Conservation (phyloP, 2,113 vertebrate species). For the Eurystomus gularis region DNA sequence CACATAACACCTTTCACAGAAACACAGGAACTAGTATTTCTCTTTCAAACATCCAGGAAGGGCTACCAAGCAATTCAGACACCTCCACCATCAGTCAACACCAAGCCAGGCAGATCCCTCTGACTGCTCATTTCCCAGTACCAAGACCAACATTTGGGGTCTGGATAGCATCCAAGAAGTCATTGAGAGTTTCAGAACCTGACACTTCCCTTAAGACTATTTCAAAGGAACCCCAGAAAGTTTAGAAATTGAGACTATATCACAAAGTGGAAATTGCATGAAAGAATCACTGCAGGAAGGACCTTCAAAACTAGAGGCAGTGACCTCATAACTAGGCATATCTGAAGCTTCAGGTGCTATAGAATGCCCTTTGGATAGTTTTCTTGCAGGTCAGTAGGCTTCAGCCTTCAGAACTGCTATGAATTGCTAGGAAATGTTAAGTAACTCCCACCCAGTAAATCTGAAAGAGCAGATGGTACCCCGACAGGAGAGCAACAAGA, state of each 20-base stretch:
- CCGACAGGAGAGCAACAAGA: background rate
- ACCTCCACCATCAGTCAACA: background rate
- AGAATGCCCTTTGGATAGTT: background rate
- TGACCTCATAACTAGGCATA: background rate
- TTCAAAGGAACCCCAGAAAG: background rate
- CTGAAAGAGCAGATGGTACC: background rate
- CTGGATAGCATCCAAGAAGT: background rate
- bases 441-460: background rate
- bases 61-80: background rate
- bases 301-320: background rate
- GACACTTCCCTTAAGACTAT: background rate
- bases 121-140: background rate
- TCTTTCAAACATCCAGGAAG: background rate
- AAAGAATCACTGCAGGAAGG: background rate
- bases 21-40: background rate
- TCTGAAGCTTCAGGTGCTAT: background rate
- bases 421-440: background rate
- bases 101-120: background rate
- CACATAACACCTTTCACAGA: background rate
- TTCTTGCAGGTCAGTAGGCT: background rate
- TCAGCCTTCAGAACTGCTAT: background rate
- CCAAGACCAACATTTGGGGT: background rate
- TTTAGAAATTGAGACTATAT: background rate
- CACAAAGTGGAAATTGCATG: background rate
- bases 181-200: background rate